Evolutionary conservation across 2,113 vertebrate genomes (phyloP).

Genomic region (Gracilinanus agilis): DNA sequence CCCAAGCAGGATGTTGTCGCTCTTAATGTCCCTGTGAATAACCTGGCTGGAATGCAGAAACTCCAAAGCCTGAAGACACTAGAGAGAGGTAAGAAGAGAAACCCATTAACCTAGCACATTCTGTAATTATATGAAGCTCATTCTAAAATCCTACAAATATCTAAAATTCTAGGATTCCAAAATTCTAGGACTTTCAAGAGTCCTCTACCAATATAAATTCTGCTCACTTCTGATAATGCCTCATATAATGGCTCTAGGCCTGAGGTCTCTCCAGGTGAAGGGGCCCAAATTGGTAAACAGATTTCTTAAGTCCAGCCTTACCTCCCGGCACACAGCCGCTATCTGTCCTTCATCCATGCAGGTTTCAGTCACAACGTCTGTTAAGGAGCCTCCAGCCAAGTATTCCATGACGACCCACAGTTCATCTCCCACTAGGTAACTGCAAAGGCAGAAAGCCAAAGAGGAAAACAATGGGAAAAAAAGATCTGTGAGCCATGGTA

Average conservation of each 20-base stretch:
- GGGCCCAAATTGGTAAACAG: not conserved
- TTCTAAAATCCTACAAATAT: not conserved
- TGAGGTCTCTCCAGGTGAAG: not conserved
- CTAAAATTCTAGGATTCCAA: not conserved
- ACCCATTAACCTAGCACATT: not conserved
- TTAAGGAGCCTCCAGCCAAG: slow-evolving; percentile 96
- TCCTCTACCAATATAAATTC: not conserved
- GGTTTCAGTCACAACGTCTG: slow-evolving; percentile 97
- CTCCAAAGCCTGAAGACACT: slow-evolving; percentile 98
- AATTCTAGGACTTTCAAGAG: not conserved
- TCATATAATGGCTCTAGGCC: not conserved
- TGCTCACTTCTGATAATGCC: slow-evolving; percentile 20
- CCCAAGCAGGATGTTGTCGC: slow-evolving; percentile 97
- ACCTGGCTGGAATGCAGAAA: slow-evolving; percentile 98
- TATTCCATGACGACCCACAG: slow-evolving; percentile 99
- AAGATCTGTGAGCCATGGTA: slow-evolving; percentile 13
- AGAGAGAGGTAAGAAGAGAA: slow-evolving; percentile 28
- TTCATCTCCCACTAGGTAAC: slow-evolving; percentile 98
- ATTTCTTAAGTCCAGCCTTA: slow-evolving; percentile 73
- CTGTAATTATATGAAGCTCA: not conserved
- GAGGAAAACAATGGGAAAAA: not conserved
- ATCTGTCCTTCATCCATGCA: slow-evolving; percentile 99
- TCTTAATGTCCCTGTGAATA: slow-evolving; percentile 99
- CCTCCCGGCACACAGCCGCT: slow-evolving; percentile 97
- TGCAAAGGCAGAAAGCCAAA: slow-evolving; percentile 71